Conservation (phyloP, 2,888 invertebrate species). For the Therioaphis trifolii region DNA sequence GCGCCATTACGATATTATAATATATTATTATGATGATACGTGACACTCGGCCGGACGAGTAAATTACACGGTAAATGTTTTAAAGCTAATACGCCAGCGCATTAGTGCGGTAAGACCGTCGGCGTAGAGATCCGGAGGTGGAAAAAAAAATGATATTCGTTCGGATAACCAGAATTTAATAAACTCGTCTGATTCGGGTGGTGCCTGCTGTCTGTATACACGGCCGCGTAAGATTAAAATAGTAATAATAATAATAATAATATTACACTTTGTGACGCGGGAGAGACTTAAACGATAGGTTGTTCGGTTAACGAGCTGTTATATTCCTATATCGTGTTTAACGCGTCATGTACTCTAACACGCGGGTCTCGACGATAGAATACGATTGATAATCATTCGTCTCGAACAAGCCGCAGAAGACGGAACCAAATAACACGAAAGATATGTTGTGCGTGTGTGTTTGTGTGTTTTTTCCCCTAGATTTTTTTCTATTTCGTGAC, state of each 20-base stretch:
- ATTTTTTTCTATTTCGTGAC: too few species aligned
- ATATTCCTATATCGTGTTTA: too few species aligned
- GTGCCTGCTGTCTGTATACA: too few species aligned
- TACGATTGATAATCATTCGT: too few species aligned
- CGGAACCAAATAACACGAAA: too few species aligned
- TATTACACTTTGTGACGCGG: not conserved
- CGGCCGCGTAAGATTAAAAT: too few species aligned
- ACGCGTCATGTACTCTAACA: too few species aligned
- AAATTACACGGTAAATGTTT: slow-evolving; percentile 47
- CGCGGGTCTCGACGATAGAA: too few species aligned
- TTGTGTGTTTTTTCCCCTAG: too few species aligned
- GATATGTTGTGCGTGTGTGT: too few species aligned
- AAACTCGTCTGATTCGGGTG: not conserved
- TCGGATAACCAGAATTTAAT: not conserved
- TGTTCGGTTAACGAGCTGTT: slow-evolving; percentile 1
- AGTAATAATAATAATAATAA: too few species aligned
- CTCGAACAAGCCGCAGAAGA: too few species aligned
- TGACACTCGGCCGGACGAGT: slow-evolving; percentile 40
- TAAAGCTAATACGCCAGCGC: slow-evolving; percentile 39
- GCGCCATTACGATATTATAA: not conserved
- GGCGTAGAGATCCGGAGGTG: not conserved
- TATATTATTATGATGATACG: not conserved
- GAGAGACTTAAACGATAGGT: slow-evolving; percentile 23
- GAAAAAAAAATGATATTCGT: not conserved
- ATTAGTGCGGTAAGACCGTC: slow-evolving; percentile 34